Evolutionary conservation across 2,113 vertebrate genomes (phyloP).

Genomic region (Protomyctophum bolini): DNA sequence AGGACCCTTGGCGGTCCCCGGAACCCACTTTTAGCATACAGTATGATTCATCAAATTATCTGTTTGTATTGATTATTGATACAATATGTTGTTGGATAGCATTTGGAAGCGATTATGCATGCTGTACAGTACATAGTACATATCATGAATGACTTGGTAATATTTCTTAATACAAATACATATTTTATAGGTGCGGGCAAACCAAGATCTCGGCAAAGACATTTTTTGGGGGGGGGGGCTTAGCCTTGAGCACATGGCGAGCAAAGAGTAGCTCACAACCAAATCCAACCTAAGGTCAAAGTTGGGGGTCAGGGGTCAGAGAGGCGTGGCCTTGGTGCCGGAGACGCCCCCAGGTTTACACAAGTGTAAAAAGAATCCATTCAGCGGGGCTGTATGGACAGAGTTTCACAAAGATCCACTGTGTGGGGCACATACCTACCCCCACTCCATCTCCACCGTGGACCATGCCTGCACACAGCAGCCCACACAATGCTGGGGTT

Average conservation of each 20-base stretch:
- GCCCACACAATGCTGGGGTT: slow-evolving; percentile 57
- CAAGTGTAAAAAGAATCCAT: slow-evolving; percentile 82
- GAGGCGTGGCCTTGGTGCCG: slow-evolving; percentile 65
- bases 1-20: too few relatives aligned
- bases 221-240: slow-evolving; percentile 14
- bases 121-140: neutral
- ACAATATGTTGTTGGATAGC: neutral
- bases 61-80: too few relatives aligned
- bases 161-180: neutral
- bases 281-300: slow-evolving; percentile 77
- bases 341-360: slow-evolving; percentile 80
- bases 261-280: slow-evolving; percentile 63
- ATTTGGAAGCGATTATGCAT: neutral
- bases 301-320: slow-evolving; percentile 76
- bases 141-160: neutral
- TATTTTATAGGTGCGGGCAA: slow-evolving; percentile 1
- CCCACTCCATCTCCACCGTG: slow-evolving; percentile 43
- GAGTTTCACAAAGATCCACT: slow-evolving; percentile 80
- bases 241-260: slow-evolving; percentile 54
- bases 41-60: too few relatives aligned
- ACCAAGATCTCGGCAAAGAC: slow-evolving; percentile 35
- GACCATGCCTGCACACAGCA: slow-evolving; percentile 57
- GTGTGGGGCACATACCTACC: slow-evolving; percentile 65
- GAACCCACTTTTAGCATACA: too few relatives aligned
- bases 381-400: slow-evolving; percentile 71